These are phyloP conservation scores for Urophycis tenuis DNA, from an alignment of 2,797 vertebrate species.

Conservation along the genomic window DNA sequence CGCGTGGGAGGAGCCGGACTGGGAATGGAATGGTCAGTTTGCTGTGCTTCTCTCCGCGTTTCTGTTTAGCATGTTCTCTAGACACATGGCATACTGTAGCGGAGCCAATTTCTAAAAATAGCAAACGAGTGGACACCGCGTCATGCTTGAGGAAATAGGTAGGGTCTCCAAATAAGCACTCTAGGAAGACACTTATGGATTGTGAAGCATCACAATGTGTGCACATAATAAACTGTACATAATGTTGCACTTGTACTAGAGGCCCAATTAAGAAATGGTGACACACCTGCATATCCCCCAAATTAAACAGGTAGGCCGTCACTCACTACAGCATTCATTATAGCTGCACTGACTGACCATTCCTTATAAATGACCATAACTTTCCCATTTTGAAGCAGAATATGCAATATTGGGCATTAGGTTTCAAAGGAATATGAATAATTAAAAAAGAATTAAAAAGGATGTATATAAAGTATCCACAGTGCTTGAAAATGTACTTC, in stretches of 20 bases:
- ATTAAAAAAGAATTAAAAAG: too few relatives aligned
- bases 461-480: too few relatives aligned
- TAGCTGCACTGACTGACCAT: neutral
- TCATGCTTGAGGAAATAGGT: slow-evolving; percentile 26
- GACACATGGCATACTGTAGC: slow-evolving; percentile 31
- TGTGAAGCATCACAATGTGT: neutral
- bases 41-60: neutral
- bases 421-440: neutral
- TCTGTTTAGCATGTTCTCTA: slow-evolving; percentile 3
- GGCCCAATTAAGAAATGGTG: neutral
- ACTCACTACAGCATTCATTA: neutral
- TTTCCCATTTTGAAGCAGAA: neutral
- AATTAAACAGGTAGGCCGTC: neutral
- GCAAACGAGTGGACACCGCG: slow-evolving; percentile 28
- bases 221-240: neutral
- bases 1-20: neutral
- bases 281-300: neutral
- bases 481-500: neutral
- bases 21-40: slow-evolving; percentile 7
- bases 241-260: neutral
- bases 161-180: slow-evolving; percentile 25
- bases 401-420: neutral
- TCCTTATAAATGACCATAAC: neutral
- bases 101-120: slow-evolving; percentile 46
- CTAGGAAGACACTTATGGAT: too few relatives aligned